Conservation (phyloP, 1,140 invertebrate genomes). For the Globodera ellingtonae region DNA sequence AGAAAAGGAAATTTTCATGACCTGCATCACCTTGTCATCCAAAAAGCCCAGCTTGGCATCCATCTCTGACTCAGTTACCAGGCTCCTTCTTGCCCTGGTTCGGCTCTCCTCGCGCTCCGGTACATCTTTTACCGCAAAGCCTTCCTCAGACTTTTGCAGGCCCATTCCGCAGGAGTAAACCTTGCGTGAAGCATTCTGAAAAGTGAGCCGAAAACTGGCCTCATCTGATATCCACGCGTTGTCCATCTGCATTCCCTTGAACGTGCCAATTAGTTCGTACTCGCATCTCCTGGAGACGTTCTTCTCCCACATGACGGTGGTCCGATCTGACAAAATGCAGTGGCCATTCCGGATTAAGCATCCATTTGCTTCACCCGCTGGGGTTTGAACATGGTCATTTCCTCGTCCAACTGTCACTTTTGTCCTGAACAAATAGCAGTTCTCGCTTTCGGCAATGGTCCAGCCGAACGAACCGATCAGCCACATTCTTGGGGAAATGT, state of each 20-base stretch:
- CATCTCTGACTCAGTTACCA: no score
- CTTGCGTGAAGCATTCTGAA: not conserved
- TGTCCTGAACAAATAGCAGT: constrained; percentile 11
- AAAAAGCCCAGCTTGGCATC: no score
- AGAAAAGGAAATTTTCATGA: no score
- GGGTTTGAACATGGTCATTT: not conserved
- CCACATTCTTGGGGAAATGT: constrained; percentile 13
- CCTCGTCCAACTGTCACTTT: not conserved
- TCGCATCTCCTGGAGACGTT: not conserved
- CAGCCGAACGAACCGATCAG: constrained; percentile 4
- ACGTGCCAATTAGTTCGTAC: not conserved
- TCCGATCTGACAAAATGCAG: not conserved
- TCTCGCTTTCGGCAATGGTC: not conserved
- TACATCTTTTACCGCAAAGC: not conserved
- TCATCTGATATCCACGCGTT: constrained; percentile 2
- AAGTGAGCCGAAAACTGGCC: not conserved
- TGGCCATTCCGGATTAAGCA: not conserved
- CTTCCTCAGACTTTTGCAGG: not conserved
- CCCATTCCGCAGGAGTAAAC: constrained; percentile 7
- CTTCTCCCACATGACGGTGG: not conserved
- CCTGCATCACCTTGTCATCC: no score
- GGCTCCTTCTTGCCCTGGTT: no score
- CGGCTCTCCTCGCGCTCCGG: not conserved
- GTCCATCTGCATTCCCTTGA: not conserved
- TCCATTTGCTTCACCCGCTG: not conserved